These are phyloP conservation scores for Darevskia mixta DNA, from an alignment of 2,797 vertebrate genomes.

Conservation along the genomic window DNA sequence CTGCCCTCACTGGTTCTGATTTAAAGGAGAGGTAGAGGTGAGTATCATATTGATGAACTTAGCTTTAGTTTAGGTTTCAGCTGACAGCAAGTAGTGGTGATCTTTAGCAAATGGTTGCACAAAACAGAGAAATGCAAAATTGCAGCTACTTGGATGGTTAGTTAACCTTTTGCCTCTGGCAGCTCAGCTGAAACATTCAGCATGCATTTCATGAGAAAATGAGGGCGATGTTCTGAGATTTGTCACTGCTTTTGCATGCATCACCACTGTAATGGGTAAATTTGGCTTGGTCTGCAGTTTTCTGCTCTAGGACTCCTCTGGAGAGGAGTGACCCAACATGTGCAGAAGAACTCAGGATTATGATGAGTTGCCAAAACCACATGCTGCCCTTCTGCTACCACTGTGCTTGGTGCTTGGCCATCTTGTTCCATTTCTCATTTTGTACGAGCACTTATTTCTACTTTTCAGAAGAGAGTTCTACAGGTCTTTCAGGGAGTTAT, in stretches of 20 bases:
- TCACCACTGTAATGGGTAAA: not conserved
- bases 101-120: not conserved
- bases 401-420: not conserved
- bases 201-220: not conserved
- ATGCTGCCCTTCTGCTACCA: not conserved
- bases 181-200: not conserved
- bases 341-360: not conserved
- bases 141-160: not conserved
- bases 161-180: not conserved
- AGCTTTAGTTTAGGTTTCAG: not conserved
- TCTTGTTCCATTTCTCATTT: not conserved
- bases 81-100: not conserved
- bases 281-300: slow-evolving; percentile 1
- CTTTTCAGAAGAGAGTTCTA: not conserved
- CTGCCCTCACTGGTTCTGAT: too few species aligned
- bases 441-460: not conserved
- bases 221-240: not conserved
- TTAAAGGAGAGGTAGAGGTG: too few species aligned
- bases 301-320: not conserved
- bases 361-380: not conserved
- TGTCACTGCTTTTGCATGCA: not conserved
- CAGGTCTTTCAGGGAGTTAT: not conserved
- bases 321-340: not conserved
- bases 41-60: too few species aligned
- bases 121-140: not conserved